Evolutionary conservation across 2,113 vertebrate species (phyloP).

Genomic region (Sphaerodactylus townsendi): DNA sequence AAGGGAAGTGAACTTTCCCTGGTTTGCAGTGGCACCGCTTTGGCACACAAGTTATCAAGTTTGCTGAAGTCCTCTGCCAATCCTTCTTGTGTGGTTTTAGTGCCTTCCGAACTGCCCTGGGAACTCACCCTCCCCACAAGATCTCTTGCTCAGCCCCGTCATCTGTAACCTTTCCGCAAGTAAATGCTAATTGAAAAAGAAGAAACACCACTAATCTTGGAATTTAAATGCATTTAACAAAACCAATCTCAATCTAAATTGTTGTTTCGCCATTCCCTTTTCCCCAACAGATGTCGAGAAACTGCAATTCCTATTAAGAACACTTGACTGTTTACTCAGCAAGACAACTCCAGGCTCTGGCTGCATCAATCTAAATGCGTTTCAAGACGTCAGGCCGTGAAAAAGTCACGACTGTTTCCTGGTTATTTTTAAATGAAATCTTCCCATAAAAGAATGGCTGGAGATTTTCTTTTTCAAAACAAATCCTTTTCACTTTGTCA

Average conservation of each 20-base stretch:
- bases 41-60: slow-evolving; percentile 49
- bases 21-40: slow-evolving; percentile 34
- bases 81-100: slow-evolving; percentile 61
- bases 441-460: slow-evolving; percentile 78
- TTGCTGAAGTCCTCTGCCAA: slow-evolving; percentile 53
- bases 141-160: slow-evolving; percentile 74
- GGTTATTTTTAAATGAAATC: slow-evolving; percentile 82
- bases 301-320: slow-evolving; percentile 87
- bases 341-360: slow-evolving; percentile 76
- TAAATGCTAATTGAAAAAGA: slow-evolving; percentile 89
- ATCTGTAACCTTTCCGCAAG: slow-evolving; percentile 87
- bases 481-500: slow-evolving; percentile 64
- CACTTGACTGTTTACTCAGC: slow-evolving; percentile 85
- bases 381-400: slow-evolving; percentile 79
- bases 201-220: slow-evolving; percentile 88
- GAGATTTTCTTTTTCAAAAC: slow-evolving; percentile 21
- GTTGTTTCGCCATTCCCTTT: slow-evolving; percentile 83
- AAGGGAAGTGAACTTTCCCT: slow-evolving; percentile 51
- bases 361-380: slow-evolving; percentile 84
- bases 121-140: slow-evolving; percentile 55
- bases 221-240: slow-evolving; percentile 92
- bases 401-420: slow-evolving; percentile 79
- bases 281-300: slow-evolving; percentile 87
- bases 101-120: slow-evolving; percentile 66
- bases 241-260: slow-evolving; percentile 87